Percentiles rank a stretch among this genome's conserved stretches.
phyloP scores from a whole-genome alignment of 2,888 invertebrate species.

The Labia minor region DNA sequence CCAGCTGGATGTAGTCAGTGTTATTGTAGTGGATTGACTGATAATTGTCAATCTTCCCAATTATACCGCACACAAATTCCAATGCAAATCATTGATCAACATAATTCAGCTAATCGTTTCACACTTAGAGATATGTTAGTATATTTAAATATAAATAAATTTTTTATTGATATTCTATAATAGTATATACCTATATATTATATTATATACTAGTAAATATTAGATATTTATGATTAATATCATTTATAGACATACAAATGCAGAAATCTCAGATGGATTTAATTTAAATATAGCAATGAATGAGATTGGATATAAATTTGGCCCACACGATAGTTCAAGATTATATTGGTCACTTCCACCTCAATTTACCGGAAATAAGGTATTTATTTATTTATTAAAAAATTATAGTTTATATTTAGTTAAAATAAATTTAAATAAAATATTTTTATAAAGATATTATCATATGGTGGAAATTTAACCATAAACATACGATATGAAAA shows the following conservation, averaged over 20 bases:
- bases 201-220: too few species aligned
- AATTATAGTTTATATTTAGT: too few species aligned
- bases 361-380: constrained; percentile 47
- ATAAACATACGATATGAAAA: constrained; percentile 61
- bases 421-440: too few species aligned
- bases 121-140: constrained; percentile 49
- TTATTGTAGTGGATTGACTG: constrained; percentile 75
- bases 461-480: constrained; percentile 75
- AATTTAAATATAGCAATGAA: constrained; percentile 45
- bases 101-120: constrained; percentile 43
- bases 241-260: constrained; percentile 35
- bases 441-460: constrained; percentile 49
- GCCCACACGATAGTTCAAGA: constrained; percentile 38
- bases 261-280: constrained; percentile 42
- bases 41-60: constrained; percentile 58
- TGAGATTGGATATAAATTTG: constrained; percentile 49
- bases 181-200: not conserved
- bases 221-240: too few species aligned
- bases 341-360: constrained; percentile 68
- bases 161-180: not conserved
- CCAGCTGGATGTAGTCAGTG: constrained; percentile 73
- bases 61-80: constrained; percentile 56
- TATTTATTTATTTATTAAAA: constrained; percentile 26
- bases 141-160: not conserved
- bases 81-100: constrained; percentile 43